Conservation (phyloP, 2,888 invertebrate genomes). For the Drosophila pseudotakahashii region DNA sequence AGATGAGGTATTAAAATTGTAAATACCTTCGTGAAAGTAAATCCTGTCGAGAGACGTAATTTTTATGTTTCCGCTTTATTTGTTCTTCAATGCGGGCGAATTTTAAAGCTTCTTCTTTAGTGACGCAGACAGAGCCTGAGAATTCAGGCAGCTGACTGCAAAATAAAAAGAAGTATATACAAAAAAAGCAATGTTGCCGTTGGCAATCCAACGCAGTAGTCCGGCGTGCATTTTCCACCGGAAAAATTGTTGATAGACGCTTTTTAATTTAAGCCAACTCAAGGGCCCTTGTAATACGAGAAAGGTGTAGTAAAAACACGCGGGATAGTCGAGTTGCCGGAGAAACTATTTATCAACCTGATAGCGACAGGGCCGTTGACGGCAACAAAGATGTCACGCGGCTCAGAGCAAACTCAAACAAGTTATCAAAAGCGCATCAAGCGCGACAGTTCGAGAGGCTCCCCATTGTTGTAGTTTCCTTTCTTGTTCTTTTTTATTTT, state of each 20-base stretch:
- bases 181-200: slow-evolving; percentile 10
- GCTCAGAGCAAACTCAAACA: slow-evolving; percentile 58
- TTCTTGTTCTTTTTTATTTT: neutral
- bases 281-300: slow-evolving; percentile 24
- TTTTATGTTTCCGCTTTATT: slow-evolving; percentile 19
- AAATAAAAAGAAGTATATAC: slow-evolving; percentile 9
- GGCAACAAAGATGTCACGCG: slow-evolving; percentile 41
- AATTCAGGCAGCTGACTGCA: slow-evolving; percentile 48
- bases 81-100: slow-evolving; percentile 14
- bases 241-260: slow-evolving; percentile 27
- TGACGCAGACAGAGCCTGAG: slow-evolving; percentile 37
- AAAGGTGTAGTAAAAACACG: neutral
- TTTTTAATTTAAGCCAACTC: slow-evolving; percentile 41
- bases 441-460: slow-evolving; percentile 40
- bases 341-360: slow-evolving; percentile 70
- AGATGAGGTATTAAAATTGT: neutral
- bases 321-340: slow-evolving; percentile 18
- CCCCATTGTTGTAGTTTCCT: slow-evolving; percentile 32
- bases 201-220: slow-evolving; percentile 1
- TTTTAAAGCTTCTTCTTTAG: slow-evolving; percentile 20
- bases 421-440: slow-evolving; percentile 76
- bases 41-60: neutral
- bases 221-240: slow-evolving; percentile 7
- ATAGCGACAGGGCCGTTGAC: slow-evolving; percentile 41
- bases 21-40: neutral